Conservation (phyloP, 2,888 invertebrate species). For the Torymus tubicola region DNA sequence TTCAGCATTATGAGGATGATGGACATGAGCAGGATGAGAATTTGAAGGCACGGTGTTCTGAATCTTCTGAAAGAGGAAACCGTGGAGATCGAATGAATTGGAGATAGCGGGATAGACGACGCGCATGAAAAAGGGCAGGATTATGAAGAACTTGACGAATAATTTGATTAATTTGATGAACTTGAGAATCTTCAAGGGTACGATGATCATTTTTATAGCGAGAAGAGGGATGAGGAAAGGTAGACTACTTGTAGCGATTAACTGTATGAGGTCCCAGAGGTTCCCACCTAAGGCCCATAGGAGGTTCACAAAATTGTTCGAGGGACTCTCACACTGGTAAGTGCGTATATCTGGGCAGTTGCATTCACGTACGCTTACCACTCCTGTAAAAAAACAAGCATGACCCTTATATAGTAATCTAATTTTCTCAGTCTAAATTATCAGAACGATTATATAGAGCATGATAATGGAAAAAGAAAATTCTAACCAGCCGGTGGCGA, state of each 20-base stretch:
- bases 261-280: slow-evolving; percentile 60
- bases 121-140: slow-evolving; percentile 62
- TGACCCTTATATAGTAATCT: no score
- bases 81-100: slow-evolving; percentile 45
- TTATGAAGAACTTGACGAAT: slow-evolving; percentile 61
- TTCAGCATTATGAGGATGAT: slow-evolving; percentile 29
- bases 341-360: slow-evolving; percentile 33
- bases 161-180: slow-evolving; percentile 62
- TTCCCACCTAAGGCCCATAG: slow-evolving; percentile 56
- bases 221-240: slow-evolving; percentile 62
- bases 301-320: slow-evolving; percentile 51
- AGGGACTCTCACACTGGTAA: slow-evolving; percentile 48
- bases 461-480: background rate
- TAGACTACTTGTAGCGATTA: slow-evolving; percentile 56
- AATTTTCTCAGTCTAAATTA: no score
- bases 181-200: slow-evolving; percentile 63
- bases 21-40: background rate
- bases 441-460: background rate
- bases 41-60: slow-evolving; percentile 35
- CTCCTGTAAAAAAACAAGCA: slow-evolving; percentile 1
- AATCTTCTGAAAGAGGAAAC: slow-evolving; percentile 37
- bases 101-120: slow-evolving; percentile 60
- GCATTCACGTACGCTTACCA: slow-evolving; percentile 22
- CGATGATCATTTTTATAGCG: slow-evolving; percentile 59
- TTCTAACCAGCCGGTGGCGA: slow-evolving; percentile 9